Evolutionary conservation across 2,888 invertebrate species (phyloP).

Genomic region (Sepiola atlantica): DNA sequence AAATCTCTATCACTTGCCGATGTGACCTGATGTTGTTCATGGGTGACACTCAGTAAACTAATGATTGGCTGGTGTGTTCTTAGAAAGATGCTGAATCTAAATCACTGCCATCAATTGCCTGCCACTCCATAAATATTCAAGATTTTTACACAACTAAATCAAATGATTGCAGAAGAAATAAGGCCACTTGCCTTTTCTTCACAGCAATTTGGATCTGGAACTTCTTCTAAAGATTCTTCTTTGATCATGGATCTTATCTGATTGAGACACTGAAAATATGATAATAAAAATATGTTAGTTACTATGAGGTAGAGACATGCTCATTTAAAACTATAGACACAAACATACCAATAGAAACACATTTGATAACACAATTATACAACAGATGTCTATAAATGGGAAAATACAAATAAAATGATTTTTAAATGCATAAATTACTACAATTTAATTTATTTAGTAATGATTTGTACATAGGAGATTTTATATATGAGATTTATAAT

Average conservation of each 20-base stretch:
- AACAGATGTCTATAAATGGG: too few species aligned
- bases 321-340: too few species aligned
- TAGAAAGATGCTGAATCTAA: background rate
- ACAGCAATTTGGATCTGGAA: conserved; percentile 76
- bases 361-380: too few species aligned
- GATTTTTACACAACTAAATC: background rate
- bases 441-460: too few species aligned
- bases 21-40: too few species aligned
- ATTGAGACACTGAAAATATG: conserved; percentile 77
- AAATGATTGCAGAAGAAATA: background rate
- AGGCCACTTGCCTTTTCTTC: conserved; percentile 78
- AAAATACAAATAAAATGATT: too few species aligned
- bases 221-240: conserved; percentile 82
- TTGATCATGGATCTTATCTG: conserved; percentile 86
- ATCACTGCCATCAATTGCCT: background rate
- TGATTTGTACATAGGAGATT: too few species aligned
- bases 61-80: background rate
- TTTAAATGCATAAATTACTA: too few species aligned
- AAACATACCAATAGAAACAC: too few species aligned
- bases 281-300: background rate
- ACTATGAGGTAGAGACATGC: background rate
- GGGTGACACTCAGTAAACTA: too few species aligned
- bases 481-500: too few species aligned
- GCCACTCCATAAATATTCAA: background rate
- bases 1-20: too few species aligned